Conservation (phyloP, 2,888 invertebrate species). For the Leptinotarsa tumamoca region DNA sequence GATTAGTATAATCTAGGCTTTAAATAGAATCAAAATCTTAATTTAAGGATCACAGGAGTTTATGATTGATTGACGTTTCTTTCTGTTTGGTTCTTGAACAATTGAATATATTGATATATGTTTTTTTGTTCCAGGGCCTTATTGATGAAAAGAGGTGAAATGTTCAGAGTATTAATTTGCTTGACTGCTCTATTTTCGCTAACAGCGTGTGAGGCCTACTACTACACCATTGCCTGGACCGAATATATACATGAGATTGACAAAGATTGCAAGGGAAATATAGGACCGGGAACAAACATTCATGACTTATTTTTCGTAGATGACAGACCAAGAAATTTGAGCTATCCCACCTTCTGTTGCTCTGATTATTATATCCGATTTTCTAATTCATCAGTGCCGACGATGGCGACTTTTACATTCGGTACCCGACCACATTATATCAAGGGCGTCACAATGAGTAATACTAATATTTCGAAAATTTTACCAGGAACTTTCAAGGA, state of each 20-base stretch:
- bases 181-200: too few relatives aligned
- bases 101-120: too few relatives aligned
- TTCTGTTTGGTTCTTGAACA: too few relatives aligned
- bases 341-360: not conserved
- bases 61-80: too few relatives aligned
- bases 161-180: too few relatives aligned
- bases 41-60: too few relatives aligned
- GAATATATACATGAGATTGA: not conserved
- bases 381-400: not conserved
- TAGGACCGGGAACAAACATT: not conserved
- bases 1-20: too few relatives aligned
- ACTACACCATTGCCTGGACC: not conserved
- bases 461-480: slow-evolving; percentile 17
- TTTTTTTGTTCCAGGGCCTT: too few relatives aligned
- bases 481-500: slow-evolving; percentile 4
- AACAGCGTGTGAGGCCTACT: not conserved
- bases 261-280: not conserved
- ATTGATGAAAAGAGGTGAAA: too few relatives aligned
- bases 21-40: too few relatives aligned
- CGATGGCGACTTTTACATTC: not conserved
- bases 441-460: not conserved
- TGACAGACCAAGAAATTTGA: slow-evolving; percentile 6
- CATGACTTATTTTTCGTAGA: not conserved
- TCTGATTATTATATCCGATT: slow-evolving; percentile 5
- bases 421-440: not conserved